These are phyloP conservation scores for Apostichopus californicus DNA, from an alignment of 35 echinoderm and acorn worm species.

Conservation along the genomic window DNA sequence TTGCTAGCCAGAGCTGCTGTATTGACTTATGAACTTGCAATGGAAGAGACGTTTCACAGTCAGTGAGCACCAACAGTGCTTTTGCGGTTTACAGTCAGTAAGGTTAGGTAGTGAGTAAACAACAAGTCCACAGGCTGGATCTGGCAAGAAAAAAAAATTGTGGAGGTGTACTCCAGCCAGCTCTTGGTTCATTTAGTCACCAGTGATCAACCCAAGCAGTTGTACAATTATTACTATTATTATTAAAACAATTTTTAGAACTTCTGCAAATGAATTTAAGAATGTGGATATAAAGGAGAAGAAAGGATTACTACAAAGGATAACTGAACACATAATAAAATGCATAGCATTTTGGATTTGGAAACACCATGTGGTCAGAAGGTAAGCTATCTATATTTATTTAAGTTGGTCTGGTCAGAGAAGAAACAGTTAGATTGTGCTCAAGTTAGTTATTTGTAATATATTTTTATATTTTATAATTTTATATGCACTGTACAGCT, in stretches of 20 bases:
- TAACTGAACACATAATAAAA: not conserved
- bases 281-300: not conserved
- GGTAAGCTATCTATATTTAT: not conserved
- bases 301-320: too few species aligned
- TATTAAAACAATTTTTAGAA: too few species aligned
- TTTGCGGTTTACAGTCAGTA: not conserved
- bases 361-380: not conserved
- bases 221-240: not conserved
- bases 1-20: not conserved
- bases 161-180: not conserved
- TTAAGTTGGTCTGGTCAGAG: too few species aligned
- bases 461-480: too few species aligned
- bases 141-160: too few species aligned
- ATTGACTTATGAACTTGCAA: constrained; percentile 17
- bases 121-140: not conserved
- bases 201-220: not conserved
- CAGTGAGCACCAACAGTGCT: not conserved
- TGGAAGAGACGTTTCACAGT: constrained; percentile 8
- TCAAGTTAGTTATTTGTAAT: too few species aligned
- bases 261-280: not conserved
- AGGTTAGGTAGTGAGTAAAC: not conserved
- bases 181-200: not conserved
- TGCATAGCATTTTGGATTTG: not conserved
- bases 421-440: too few species aligned
- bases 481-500: too few species aligned